These are phyloP conservation scores for Oriolus oriolus DNA, from an alignment of 2,113 vertebrate genomes.

Conservation along the genomic window DNA sequence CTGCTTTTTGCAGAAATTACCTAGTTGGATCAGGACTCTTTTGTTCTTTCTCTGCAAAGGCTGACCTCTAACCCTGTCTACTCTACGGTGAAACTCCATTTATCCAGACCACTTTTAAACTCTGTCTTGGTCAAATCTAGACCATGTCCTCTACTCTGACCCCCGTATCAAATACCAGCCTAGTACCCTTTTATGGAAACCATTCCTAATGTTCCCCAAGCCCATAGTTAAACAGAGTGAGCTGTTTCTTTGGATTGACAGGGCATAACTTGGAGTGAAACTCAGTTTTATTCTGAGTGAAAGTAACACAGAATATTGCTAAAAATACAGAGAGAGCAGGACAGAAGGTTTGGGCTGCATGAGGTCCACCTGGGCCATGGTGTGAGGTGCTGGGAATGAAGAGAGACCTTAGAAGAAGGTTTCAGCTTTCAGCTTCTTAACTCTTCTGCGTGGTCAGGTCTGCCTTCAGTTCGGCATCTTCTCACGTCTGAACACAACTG, in stretches of 20 bases:
- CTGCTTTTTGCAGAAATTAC: conserved; percentile 55
- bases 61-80: conserved; percentile 46
- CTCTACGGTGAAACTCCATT: conserved; percentile 33
- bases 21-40: conserved; percentile 41
- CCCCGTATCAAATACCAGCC: not conserved
- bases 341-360: not conserved
- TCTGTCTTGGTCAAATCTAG: conserved; percentile 43
- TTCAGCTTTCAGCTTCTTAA: not conserved
- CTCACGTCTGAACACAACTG: not conserved
- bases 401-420: not conserved
- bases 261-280: not conserved
- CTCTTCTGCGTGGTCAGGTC: not conserved
- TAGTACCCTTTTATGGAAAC: not conserved
- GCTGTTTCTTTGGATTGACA: not conserved
- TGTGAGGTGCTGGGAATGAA: not conserved
- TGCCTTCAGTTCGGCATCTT: not conserved
- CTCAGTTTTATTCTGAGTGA: not conserved
- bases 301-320: not conserved
- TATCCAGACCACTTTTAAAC: conserved; percentile 28
- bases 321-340: not conserved
- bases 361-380: not conserved
- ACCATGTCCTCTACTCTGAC: not conserved
- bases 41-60: conserved; percentile 19
- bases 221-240: not conserved
- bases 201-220: not conserved